These are phyloP conservation scores for Urocolius indicus DNA, from an alignment of 2,113 vertebrate species.

Conservation along the genomic window DNA sequence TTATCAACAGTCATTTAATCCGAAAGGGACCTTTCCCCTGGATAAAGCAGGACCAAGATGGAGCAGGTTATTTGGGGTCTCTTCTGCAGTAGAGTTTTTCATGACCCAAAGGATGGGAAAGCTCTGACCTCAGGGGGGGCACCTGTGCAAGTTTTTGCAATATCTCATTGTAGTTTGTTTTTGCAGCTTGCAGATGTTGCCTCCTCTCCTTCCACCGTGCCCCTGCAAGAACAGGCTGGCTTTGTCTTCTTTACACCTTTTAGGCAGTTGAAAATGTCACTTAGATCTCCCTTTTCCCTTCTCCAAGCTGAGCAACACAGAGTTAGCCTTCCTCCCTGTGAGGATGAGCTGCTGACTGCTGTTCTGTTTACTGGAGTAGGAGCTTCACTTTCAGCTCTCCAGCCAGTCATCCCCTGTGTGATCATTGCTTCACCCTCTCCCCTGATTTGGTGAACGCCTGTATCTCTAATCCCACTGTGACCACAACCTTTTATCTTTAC, in stretches of 20 bases:
- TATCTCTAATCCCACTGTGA: not conserved
- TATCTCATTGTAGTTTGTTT: not conserved
- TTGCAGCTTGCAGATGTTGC: not conserved
- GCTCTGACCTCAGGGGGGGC: not conserved
- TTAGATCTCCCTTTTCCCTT: not conserved
- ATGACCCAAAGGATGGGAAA: not conserved
- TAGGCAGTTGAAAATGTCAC: not conserved
- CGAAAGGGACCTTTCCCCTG: not conserved
- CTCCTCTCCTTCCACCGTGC: not conserved
- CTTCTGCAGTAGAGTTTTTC: not conserved
- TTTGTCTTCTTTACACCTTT: not conserved
- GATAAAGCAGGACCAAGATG: not conserved
- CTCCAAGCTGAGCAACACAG: not conserved
- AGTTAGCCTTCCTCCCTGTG: not conserved
- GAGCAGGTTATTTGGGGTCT: not conserved
- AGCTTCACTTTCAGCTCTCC: not conserved
- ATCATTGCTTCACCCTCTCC: not conserved
- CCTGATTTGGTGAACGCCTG: not conserved
- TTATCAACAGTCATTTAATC: not conserved
- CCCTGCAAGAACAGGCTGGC: not conserved
- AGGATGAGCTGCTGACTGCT: not conserved
- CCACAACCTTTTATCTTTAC: not conserved
- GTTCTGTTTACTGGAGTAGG: not conserved
- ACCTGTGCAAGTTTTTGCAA: not conserved
- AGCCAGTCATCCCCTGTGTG: not conserved